Percentiles rank a stretch among this genome's conserved stretches.
These are phyloP conservation scores for Oncorhynchus tshawytscha DNA, from an alignment of 2,113 vertebrate genomes.

Conservation along the genomic window DNA sequence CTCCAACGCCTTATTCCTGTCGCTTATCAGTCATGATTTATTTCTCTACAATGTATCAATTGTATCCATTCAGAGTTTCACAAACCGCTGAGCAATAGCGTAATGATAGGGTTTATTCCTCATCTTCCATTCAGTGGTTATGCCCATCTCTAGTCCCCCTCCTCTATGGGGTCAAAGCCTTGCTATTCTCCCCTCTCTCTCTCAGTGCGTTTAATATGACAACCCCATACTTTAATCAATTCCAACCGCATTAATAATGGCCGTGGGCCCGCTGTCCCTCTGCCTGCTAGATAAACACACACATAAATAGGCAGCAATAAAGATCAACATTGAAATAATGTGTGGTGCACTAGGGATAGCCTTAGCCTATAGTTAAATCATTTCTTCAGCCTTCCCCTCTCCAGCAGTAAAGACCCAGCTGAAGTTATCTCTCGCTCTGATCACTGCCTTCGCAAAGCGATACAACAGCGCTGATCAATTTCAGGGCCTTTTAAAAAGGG, in stretches of 20 bases:
- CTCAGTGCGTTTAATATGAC: slow-evolving; percentile 12
- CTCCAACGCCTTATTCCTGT: background rate
- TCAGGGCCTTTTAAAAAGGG: slow-evolving; percentile 29
- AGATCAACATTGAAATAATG: slow-evolving; percentile 44
- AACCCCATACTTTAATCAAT: slow-evolving; percentile 15
- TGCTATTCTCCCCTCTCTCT: background rate
- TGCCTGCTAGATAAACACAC: slow-evolving; percentile 34
- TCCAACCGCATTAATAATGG: slow-evolving; percentile 25
- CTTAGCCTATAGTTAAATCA: slow-evolving; percentile 31
- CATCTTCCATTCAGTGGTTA: background rate
- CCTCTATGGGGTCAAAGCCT: background rate
- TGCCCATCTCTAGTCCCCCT: background rate
- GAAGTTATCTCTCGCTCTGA: slow-evolving; percentile 45
- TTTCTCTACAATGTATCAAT: background rate
- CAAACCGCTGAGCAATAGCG: background rate
- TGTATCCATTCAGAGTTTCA: background rate
- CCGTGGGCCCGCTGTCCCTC: background rate
- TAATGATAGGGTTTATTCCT: background rate
- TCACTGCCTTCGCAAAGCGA: slow-evolving; percentile 33
- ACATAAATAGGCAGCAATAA: slow-evolving; percentile 45
- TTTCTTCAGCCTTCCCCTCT: slow-evolving; percentile 14
- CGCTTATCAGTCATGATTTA: background rate
- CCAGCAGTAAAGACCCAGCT: slow-evolving; percentile 36
- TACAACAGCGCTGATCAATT: slow-evolving; percentile 29
- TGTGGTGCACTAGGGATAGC: slow-evolving; percentile 7